Evolutionary conservation across 2,888 invertebrate genomes (phyloP), one percentile per base, ranked within the genome.

Genomic region (Petrolisthes cinctipes): DNA sequence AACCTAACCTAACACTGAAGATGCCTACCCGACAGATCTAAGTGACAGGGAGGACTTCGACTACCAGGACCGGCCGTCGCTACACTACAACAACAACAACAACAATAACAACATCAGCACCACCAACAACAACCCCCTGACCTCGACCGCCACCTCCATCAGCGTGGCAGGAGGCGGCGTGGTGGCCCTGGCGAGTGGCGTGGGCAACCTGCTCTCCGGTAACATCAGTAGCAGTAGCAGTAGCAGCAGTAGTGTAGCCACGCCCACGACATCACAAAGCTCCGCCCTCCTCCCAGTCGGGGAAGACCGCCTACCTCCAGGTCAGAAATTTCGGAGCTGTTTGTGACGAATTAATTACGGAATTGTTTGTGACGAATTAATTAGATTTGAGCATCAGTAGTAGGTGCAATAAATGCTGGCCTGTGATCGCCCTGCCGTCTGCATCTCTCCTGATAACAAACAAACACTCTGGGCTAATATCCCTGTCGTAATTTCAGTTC

Each of bases 41-140:
- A 89, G 85, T 75, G 90, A 90, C 71, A 61, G 90, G 57, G 89
- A 89, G 17, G 89, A 89, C 75, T 89, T 85, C 84, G 89, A 89
- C 84, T 89, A 85, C 82, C 66, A 53, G n/a, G 89, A 86, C 68
- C 86, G 86, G 51, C 88, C 90, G 6, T 88, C 89, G n/a, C 83
- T 87, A 54, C 86, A 89, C 83, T 87, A 85, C 83, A 75, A 78
- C 73, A 86, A 73, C 88, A 83, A 79, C 83, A 88, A 85, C 89
- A 88, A 86, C 66, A 88, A 80, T 79, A 82, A 76, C 20, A 90
- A 56, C 88, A 82, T 73, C 81, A 83, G 78, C 79, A 66, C 88
- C 86, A 83, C 81, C 83, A 90, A 89, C 85, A 87, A 51, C 23
- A 83, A 53, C n/a, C 57, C 73, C 20, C 57, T 83, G 17, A 80